A percentile compares a stretch with the other conserved stretches of the same genome.
Evolutionary conservation across 1,140 invertebrate species (phyloP).

Genomic region (Lucilia cuprina): DNA sequence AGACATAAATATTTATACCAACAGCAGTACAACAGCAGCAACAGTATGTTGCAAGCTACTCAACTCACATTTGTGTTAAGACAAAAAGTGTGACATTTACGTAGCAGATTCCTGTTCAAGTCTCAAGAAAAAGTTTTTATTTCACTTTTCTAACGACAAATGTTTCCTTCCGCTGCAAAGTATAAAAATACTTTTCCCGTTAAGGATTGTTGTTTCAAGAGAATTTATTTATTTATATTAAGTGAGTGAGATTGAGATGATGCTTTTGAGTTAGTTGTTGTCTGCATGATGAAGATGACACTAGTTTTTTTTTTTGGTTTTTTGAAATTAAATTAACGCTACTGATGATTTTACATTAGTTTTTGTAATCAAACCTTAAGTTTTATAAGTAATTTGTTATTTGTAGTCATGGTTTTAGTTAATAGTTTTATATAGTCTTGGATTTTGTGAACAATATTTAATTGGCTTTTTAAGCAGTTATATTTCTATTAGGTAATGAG

Average conservation of each 20-base stretch:
- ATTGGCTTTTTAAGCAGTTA: no score
- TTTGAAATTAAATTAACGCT: constrained; percentile 21
- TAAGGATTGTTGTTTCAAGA: background rate
- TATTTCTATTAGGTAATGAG: no score
- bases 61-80: background rate
- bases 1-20: background rate
- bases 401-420: background rate
- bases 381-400: background rate
- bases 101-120: background rate
- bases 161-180: background rate
- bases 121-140: background rate
- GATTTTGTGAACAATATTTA: background rate
- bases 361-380: background rate
- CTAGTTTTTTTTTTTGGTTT: background rate
- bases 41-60: background rate
- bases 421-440: background rate
- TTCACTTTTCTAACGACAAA: background rate
- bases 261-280: no score
- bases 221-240: background rate
- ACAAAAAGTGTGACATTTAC: constrained; percentile 15
- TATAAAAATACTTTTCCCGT: background rate
- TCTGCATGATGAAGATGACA: background rate
- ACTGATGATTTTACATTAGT: constrained; percentile 1
- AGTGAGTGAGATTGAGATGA: background rate
- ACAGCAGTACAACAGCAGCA: background rate